Conservation (phyloP, 2,113 vertebrate genomes). For the Caretta caretta region DNA sequence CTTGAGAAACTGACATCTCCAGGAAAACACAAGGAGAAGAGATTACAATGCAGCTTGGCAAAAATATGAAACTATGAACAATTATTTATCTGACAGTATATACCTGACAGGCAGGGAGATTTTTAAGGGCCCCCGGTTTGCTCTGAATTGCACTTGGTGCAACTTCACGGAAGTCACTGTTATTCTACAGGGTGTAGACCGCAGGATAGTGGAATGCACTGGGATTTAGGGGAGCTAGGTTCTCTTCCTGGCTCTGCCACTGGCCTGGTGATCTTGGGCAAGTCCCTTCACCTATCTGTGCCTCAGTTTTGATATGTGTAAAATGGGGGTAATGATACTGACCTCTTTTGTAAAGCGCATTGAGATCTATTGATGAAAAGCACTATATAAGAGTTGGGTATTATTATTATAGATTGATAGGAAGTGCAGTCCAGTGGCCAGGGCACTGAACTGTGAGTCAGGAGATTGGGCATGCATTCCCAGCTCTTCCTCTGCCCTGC, state of each 20-base stretch:
- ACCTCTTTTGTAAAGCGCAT: not conserved
- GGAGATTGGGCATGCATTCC: not conserved
- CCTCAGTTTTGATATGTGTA: not conserved
- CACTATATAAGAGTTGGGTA: not conserved
- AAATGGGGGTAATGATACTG: not conserved
- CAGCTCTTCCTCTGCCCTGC: not conserved
- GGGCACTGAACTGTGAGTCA: not conserved
- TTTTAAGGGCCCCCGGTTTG: not conserved
- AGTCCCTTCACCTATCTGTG: not conserved
- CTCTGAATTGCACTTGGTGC: not conserved
- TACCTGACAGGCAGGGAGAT: not conserved
- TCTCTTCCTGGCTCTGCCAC: not conserved
- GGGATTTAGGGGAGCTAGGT: not conserved
- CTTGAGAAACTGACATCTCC: conserved; percentile 14
- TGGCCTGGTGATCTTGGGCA: not conserved
- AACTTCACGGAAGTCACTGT: not conserved
- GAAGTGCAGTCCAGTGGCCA: not conserved
- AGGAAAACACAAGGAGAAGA: conserved; percentile 8
- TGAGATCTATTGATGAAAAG: not conserved
- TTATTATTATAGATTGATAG: not conserved
- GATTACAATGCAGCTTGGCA: conserved; percentile 6
- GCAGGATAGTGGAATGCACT: too few relatives aligned
- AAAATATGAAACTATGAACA: conserved; percentile 8
- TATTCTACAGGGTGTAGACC: not conserved
- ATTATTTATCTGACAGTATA: not conserved